These are phyloP conservation scores for Seriola aureovittata DNA, from an alignment of 2,113 vertebrate genomes.

Conservation along the genomic window DNA sequence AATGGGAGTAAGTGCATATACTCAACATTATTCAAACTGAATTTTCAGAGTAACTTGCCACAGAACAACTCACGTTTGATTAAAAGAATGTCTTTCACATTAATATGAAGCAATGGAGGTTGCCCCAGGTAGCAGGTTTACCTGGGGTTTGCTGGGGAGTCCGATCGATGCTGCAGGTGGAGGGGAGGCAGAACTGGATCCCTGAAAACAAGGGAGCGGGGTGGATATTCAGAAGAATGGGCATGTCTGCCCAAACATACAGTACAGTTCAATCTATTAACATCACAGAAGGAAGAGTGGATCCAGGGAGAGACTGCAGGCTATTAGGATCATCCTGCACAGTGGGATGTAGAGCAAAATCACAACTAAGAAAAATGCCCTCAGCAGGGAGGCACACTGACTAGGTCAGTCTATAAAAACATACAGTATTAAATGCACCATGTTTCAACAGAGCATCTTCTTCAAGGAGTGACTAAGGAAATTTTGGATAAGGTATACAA, in stretches of 20 bases:
- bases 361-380: background rate
- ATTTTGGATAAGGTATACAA: background rate
- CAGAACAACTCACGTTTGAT: slow-evolving; percentile 1
- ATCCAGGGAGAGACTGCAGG: slow-evolving; percentile 12
- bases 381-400: background rate
- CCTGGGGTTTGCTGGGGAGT: slow-evolving; percentile 82
- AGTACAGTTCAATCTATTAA: slow-evolving; percentile 21
- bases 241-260: slow-evolving; percentile 51
- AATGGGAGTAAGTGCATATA: background rate
- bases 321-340: background rate
- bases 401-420: background rate
- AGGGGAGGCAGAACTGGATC: slow-evolving; percentile 86
- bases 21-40: background rate
- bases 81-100: background rate
- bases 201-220: slow-evolving; percentile 81
- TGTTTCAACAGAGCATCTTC: background rate
- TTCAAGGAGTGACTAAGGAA: no score
- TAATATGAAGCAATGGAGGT: background rate
- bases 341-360: background rate
- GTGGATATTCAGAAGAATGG: slow-evolving; percentile 70
- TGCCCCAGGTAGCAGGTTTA: slow-evolving; percentile 64
- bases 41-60: background rate
- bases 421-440: background rate
- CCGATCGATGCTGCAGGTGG: slow-evolving; percentile 81
- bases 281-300: slow-evolving; percentile 9